Evolutionary conservation across 2,797 vertebrate species (phyloP).

Genomic region (Sebastes ruberrimus): DNA sequence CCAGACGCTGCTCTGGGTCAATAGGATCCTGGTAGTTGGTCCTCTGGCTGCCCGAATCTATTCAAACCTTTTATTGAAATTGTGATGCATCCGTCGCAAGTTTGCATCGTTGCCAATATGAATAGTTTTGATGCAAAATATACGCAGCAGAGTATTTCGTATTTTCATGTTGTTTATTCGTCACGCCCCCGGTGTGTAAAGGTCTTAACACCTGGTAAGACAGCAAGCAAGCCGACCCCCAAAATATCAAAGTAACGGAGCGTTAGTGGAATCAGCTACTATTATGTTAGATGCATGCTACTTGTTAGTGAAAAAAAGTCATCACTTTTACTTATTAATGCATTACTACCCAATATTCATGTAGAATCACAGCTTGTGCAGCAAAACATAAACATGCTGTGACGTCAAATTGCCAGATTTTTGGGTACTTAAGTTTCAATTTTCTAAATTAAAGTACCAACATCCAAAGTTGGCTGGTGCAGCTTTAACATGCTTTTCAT

Average conservation of each 20-base stretch:
- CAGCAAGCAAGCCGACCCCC: not conserved
- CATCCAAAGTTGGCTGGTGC: not conserved
- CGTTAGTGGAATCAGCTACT: not conserved
- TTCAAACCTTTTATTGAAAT: not conserved
- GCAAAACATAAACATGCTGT: not conserved
- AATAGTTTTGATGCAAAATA: not conserved
- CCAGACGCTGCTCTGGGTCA: too few species aligned
- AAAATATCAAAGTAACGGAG: not conserved
- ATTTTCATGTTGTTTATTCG: not conserved
- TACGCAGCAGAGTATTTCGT: not conserved
- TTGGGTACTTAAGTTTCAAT: not conserved
- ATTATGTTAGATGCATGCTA: not conserved
- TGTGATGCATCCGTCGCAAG: not conserved
- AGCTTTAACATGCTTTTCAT: slow-evolving; percentile 34
- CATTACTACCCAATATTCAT: not conserved
- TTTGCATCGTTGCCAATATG: not conserved
- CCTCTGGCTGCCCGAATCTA: not conserved
- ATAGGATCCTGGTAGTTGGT: too few species aligned
- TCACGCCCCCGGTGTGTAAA: too few species aligned
- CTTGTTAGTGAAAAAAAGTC: not conserved
- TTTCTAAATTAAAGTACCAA: not conserved
- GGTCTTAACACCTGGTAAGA: not conserved
- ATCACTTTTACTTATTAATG: not conserved
- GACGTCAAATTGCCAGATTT: not conserved
- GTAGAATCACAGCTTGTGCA: not conserved